Evolutionary conservation across 2,888 invertebrate species (phyloP).

Genomic region (Scaptomyza flava): DNA sequence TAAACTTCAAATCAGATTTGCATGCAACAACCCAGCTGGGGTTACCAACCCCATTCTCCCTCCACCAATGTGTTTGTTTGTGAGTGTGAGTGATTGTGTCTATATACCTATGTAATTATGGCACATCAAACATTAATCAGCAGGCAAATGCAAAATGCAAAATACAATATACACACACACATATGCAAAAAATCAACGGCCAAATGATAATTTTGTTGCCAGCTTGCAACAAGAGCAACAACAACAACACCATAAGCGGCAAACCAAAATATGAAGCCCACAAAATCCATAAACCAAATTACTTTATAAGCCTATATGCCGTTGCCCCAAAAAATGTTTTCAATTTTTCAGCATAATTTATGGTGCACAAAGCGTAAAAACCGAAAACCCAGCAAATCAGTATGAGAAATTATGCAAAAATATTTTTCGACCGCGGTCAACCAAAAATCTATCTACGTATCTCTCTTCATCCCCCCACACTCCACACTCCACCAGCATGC

Average conservation of each 20-base stretch:
- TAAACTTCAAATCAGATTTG: conserved; percentile 65
- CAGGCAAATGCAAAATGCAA: conserved; percentile 58
- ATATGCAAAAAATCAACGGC: conserved; percentile 42
- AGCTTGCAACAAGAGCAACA: conserved; percentile 12
- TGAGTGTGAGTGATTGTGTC: conserved; percentile 12
- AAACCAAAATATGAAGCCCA: conserved; percentile 37
- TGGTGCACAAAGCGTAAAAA: conserved; percentile 74
- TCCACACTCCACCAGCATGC: background rate
- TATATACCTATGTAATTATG: conserved; percentile 68
- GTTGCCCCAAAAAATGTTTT: conserved; percentile 22
- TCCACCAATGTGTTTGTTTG: conserved; percentile 8
- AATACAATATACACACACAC: conserved; percentile 11
- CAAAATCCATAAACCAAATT: conserved; percentile 66
- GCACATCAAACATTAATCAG: conserved; percentile 77
- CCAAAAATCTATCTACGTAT: conserved; percentile 47
- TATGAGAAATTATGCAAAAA: conserved; percentile 76
- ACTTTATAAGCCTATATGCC: conserved; percentile 54
- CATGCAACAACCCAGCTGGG: conserved; percentile 56
- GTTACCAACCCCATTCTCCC: background rate
- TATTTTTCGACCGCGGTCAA: conserved; percentile 60
- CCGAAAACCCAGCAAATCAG: conserved; percentile 70
- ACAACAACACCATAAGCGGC: conserved; percentile 17
- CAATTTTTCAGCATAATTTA: conserved; percentile 75
- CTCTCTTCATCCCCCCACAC: conserved; percentile 14
- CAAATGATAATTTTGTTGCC: conserved; percentile 71